Conservation (phyloP, 2,797 vertebrate genomes). For the Dicrostonyx torquatus region DNA sequence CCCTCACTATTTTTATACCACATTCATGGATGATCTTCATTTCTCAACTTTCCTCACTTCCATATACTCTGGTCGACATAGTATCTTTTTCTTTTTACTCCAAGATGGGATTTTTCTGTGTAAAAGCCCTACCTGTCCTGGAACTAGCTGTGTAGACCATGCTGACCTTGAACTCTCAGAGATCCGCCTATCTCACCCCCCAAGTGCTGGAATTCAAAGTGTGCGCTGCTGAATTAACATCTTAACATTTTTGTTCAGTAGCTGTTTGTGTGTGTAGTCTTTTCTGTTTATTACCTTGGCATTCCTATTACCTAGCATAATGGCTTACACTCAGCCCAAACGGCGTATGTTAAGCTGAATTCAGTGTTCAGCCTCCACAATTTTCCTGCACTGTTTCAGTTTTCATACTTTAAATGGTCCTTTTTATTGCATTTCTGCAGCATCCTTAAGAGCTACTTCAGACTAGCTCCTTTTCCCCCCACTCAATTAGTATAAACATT, state of each 20-base stretch:
- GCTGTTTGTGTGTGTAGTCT: not conserved
- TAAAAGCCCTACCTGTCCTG: too few relatives aligned
- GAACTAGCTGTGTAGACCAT: too few relatives aligned
- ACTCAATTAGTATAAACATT: constrained; percentile 35
- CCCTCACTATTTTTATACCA: not conserved
- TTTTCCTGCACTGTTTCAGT: not conserved
- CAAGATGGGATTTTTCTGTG: too few relatives aligned
- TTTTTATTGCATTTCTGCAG: constrained; percentile 20
- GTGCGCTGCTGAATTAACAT: not conserved
- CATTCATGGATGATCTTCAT: not conserved
- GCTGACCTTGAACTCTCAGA: too few relatives aligned
- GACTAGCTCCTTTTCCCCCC: not conserved
- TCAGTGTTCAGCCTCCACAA: constrained; percentile 12
- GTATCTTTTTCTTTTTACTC: too few relatives aligned
- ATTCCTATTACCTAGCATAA: constrained; percentile 1
- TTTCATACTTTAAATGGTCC: not conserved
- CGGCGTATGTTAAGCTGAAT: constrained; percentile 2
- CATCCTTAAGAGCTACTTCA: constrained; percentile 47
- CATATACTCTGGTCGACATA: not conserved
- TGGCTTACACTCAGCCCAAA: not conserved
- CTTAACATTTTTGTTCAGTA: not conserved
- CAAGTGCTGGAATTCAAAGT: too few relatives aligned
- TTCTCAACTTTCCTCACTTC: not conserved
- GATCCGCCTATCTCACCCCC: too few relatives aligned
- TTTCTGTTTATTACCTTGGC: constrained; percentile 31